phyloP scores from a whole-genome alignment of 1,140 invertebrate genomes.

The Drosophila aff. region DNA sequence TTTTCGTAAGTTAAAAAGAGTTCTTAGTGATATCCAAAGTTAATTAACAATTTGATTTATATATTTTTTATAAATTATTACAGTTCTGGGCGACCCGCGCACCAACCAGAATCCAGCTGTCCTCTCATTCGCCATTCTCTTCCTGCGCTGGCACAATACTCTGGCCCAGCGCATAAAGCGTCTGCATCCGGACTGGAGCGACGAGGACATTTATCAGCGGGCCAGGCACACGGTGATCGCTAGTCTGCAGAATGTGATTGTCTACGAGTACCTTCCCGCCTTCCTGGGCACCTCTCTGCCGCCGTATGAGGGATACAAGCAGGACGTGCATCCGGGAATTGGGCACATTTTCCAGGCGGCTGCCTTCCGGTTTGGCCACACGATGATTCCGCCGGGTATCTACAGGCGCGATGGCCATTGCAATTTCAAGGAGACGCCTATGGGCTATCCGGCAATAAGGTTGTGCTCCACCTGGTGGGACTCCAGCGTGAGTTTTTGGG shows the following conservation, averaged over 20 bases:
- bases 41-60: too few species aligned
- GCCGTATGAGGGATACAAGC: constrained; percentile 93
- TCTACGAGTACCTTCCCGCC: constrained; percentile 98
- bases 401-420: constrained; percentile 93
- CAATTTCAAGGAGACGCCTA: constrained; percentile 92
- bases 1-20: constrained; percentile 95
- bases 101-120: constrained; percentile 99
- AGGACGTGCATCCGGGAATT: constrained; percentile 97
- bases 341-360: constrained; percentile 99
- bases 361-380: constrained; percentile 98
- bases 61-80: too few species aligned
- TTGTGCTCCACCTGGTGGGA: constrained; percentile 99
- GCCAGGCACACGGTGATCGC: constrained; percentile 96
- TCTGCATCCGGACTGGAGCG: constrained; percentile 94
- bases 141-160: constrained; percentile 98
- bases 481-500: constrained; percentile 91
- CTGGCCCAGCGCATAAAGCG: constrained; percentile 92
- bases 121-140: constrained; percentile 95
- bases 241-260: constrained; percentile 97
- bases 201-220: constrained; percentile 97
- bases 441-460: constrained; percentile 93
- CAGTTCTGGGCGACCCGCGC: constrained; percentile 97
- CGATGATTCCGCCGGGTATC: constrained; percentile 96
- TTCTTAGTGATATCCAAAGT: too few species aligned
- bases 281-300: constrained; percentile 90